phyloP scores from a whole-genome alignment of 2,113 vertebrate genomes.

The Thermophis baileyi region DNA sequence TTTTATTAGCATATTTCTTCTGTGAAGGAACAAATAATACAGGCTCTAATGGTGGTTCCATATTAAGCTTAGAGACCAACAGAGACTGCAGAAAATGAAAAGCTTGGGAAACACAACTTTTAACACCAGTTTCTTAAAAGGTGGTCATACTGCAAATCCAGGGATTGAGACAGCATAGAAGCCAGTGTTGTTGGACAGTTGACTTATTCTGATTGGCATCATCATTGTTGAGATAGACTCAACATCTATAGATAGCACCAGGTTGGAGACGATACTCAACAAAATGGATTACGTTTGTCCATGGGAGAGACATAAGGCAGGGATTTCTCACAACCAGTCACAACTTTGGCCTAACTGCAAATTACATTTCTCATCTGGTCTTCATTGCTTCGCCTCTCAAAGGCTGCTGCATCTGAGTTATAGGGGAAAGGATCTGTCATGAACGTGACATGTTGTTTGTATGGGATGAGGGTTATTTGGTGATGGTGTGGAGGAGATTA shows the following conservation, averaged over 20 bases:
- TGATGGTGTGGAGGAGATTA: conserved; percentile 8
- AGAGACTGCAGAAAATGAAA: background rate
- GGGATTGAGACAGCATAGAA: background rate
- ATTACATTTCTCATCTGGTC: background rate
- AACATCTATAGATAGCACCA: background rate
- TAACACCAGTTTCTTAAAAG: background rate
- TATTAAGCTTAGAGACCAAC: background rate
- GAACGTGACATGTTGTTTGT: background rate
- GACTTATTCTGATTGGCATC: background rate
- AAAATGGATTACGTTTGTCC: background rate
- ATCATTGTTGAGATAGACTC: background rate
- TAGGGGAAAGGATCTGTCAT: background rate
- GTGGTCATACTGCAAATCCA: background rate
- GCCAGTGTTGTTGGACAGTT: background rate
- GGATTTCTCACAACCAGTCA: background rate
- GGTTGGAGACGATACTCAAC: background rate
- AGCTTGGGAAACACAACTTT: background rate
- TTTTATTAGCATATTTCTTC: background rate
- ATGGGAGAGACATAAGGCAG: background rate
- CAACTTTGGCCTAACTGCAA: background rate
- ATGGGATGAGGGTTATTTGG: background rate
- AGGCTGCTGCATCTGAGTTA: background rate
- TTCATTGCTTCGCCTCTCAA: background rate
- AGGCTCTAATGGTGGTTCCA: background rate
- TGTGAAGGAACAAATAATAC: background rate